These are phyloP conservation scores for Zygaena filipendulae DNA, from an alignment of 2,888 invertebrate genomes.

Conservation along the genomic window DNA sequence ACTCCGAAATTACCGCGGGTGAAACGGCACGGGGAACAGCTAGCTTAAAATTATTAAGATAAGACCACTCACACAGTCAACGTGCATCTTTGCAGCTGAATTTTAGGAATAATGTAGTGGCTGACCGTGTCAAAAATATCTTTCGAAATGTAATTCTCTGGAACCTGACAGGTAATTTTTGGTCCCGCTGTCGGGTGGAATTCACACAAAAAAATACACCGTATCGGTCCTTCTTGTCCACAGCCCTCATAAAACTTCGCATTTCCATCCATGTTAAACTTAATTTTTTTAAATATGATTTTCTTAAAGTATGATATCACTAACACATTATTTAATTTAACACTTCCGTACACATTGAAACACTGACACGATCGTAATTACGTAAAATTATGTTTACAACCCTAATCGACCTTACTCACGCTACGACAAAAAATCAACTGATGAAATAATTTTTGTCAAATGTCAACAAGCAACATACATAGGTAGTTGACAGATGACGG, in stretches of 20 bases:
- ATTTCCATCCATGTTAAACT: conserved; percentile 51
- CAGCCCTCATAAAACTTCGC: conserved; percentile 66
- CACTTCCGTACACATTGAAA: conserved; percentile 12
- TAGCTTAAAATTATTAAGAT: too few relatives aligned
- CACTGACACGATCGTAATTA: conserved; percentile 4
- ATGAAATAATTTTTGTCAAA: too few relatives aligned
- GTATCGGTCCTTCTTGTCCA: conserved; percentile 75
- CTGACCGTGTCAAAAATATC: conserved; percentile 85
- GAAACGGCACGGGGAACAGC: too few relatives aligned
- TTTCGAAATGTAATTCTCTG: conserved; percentile 81
- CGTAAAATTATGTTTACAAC: too few relatives aligned
- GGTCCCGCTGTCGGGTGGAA: conserved; percentile 82
- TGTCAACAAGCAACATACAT: too few relatives aligned
- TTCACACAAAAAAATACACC: conserved; percentile 83
- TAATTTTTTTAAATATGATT: conserved; percentile 15
- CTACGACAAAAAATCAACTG: too few relatives aligned
- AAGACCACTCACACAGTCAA: conserved; percentile 82
- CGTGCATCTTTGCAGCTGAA: conserved; percentile 80
- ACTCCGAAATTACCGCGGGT: too few relatives aligned
- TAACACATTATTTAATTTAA: conserved; percentile 19
- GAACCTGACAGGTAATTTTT: conserved; percentile 83
- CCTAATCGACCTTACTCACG: too few relatives aligned
- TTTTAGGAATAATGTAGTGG: conserved; percentile 87
- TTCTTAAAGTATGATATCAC: conserved; percentile 18
- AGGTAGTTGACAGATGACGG: too few relatives aligned